Evolutionary conservation across 2,888 invertebrate species (phyloP).

Genomic region (Xestia c-nigrum): DNA sequence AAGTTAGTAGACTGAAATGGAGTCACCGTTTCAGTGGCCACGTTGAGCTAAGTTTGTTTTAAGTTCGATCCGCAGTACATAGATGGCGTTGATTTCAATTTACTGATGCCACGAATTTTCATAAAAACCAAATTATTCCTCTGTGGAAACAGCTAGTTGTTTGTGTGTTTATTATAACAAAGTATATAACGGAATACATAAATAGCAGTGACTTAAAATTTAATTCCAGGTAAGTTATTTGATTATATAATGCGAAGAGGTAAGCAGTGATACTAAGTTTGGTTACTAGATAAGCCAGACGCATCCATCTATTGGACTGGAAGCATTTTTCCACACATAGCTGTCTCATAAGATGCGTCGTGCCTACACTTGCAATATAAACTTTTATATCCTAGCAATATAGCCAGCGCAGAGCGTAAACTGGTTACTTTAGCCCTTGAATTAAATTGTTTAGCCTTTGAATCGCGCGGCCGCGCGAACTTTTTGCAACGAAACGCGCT

Average conservation of each 20-base stretch:
- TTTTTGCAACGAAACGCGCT: too few relatives aligned
- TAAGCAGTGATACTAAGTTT: not conserved
- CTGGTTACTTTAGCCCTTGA: not conserved
- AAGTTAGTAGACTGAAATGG: not conserved
- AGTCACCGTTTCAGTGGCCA: not conserved
- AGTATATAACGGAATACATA: too few relatives aligned
- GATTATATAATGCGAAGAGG: not conserved
- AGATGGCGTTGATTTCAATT: slow-evolving; percentile 23
- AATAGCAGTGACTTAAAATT: not conserved
- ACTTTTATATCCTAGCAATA: too few relatives aligned
- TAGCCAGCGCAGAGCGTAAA: too few relatives aligned
- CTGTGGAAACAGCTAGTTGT: not conserved
- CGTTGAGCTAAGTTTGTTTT: not conserved
- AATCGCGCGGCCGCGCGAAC: too few relatives aligned
- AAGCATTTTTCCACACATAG: not conserved
- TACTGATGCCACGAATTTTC: not conserved
- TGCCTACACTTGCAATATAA: not conserved
- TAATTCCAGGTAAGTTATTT: not conserved
- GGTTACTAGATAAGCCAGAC: too few relatives aligned
- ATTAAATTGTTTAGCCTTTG: too few relatives aligned
- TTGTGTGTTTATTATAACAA: not conserved
- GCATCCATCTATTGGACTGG: not conserved
- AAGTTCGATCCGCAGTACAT: not conserved
- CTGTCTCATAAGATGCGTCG: not conserved
- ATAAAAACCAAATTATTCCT: too few relatives aligned